phyloP scores from a whole-genome alignment of 2,113 vertebrate genomes.

The Dicaeum eximium region DNA sequence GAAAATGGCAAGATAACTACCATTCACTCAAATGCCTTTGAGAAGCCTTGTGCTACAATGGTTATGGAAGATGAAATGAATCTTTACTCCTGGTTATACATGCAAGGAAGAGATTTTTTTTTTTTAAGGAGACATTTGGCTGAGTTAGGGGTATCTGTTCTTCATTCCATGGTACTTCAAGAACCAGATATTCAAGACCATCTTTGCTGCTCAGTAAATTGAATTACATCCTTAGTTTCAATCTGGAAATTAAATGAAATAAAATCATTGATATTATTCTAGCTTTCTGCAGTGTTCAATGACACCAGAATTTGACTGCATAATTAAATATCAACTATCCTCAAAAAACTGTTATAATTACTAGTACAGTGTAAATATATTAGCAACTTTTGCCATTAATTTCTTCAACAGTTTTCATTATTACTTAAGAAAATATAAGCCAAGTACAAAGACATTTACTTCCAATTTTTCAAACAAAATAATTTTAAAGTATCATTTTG shows the following conservation, averaged over 20 bases:
- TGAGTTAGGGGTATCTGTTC: neutral
- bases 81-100: neutral
- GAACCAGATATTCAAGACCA: neutral
- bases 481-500: neutral
- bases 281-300: neutral
- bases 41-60: neutral
- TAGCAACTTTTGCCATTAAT: neutral
- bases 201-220: neutral
- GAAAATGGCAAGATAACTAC: neutral
- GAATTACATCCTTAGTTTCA: neutral
- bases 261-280: neutral
- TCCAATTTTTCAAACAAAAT: neutral
- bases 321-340: neutral
- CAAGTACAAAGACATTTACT: neutral
- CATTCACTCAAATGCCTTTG: neutral
- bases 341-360: neutral
- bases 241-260: neutral
- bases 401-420: neutral
- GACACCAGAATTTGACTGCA: neutral
- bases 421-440: neutral
- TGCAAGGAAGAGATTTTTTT: neutral
- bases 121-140: neutral
- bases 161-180: neutral
- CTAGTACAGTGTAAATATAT: neutral
- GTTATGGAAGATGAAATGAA: neutral